Base-by-base conservation (phyloP, 2,113 vertebrate species). In the Cryptotis parvus region DNA sequence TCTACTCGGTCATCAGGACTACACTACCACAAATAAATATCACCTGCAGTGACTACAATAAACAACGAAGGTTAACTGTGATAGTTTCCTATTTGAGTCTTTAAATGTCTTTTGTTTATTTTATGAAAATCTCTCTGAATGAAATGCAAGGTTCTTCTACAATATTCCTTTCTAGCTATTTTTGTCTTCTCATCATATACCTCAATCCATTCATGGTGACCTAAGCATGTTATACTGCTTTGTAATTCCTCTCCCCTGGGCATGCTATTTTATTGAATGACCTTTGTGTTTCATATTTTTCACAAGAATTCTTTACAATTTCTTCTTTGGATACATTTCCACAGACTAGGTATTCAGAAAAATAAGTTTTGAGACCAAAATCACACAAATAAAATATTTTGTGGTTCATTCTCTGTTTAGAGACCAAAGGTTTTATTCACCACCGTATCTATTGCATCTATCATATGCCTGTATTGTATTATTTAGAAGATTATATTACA, bases 111-210 rank as follows among this genome's bases (percentile, higher is more conserved):
- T 37, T 63, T 69, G 49, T 75, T 91, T 10, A 89, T 87, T 80
- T 89, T 86, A 89, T 79, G 3, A 90, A 72, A 82, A 75, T 83
- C 4, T 9, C n/a, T 92, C 35, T 66, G 16, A 83, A 24, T 70
- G n/a, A 35, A 20, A 26, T 31, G 24, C 11, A 80, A 58, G 75
- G 4, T n/a, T 29, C 15, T 49, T 65, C 65, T 2, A 6, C 6
- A 24, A 0, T 5, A 39, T 49, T 7, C 26, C 20, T 82, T 18
- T 45, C 7, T 90, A 16, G 76, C 27, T 10, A 82, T 27, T 7
- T 65, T 79, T 39, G 43, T 31, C 18, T 49, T 65, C 82, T 55
- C n/a, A 5, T 41, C 66, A 76, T 5, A 4, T 9, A 31, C 8
- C 1, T 12, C 52, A 22, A 18, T 89, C 37, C 68, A 12, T 37